Evolutionary conservation across 2,113 vertebrate genomes (phyloP).

Genomic region (Crotalus viridis): DNA sequence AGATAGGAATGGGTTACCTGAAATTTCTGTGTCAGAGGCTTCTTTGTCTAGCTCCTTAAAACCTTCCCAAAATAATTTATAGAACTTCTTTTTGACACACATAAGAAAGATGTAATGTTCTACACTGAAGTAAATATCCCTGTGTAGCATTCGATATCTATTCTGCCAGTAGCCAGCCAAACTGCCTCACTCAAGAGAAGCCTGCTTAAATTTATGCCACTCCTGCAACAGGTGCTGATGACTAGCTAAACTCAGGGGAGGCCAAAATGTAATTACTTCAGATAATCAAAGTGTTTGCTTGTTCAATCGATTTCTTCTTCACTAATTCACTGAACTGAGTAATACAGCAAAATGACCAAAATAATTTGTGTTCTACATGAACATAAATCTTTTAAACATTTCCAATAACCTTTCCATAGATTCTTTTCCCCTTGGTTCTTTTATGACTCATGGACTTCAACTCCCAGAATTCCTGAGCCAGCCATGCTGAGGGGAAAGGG

Average conservation of each 20-base stretch:
- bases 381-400: background rate
- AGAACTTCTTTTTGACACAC: background rate
- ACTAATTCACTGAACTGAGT: background rate
- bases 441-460: no score
- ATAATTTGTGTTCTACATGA: background rate
- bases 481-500: no score
- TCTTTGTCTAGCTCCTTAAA: background rate
- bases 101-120: background rate
- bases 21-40: background rate
- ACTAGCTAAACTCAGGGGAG: accelerated
- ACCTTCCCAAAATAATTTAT: background rate
- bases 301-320: background rate
- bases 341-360: background rate
- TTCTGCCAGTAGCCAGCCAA: accelerated
- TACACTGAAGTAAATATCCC: background rate
- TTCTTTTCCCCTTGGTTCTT: background rate
- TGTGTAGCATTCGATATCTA: background rate
- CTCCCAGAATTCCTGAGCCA: no score
- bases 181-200: accelerated
- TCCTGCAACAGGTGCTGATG: background rate
- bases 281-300: background rate
- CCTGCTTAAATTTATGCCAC: accelerated
- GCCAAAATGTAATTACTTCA: background rate
- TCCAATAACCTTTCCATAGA: background rate
- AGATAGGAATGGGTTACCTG: background rate